Conservation (phyloP, 2,888 invertebrate genomes). For the Ctena decussata region DNA sequence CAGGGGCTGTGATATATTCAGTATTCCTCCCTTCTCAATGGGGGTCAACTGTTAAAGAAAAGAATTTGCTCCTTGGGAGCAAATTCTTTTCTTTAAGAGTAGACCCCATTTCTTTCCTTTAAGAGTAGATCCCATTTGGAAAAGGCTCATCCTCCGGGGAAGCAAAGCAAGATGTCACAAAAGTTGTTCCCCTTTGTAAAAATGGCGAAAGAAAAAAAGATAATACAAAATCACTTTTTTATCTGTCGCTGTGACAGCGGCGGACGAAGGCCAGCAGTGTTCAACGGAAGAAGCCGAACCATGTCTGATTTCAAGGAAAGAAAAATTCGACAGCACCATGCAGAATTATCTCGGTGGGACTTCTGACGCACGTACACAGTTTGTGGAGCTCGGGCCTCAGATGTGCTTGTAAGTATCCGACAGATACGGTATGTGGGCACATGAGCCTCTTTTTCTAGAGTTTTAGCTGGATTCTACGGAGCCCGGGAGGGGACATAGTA, state of each 20-base stretch:
- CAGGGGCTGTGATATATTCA: too few relatives aligned
- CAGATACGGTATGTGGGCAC: not conserved
- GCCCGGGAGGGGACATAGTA: not conserved
- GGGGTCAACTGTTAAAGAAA: too few relatives aligned
- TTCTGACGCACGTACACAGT: not conserved
- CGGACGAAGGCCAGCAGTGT: not conserved
- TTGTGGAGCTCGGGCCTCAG: not conserved
- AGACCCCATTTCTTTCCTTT: not conserved
- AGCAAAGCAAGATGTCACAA: too few relatives aligned
- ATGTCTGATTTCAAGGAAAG: not conserved
- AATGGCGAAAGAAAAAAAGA: not conserved
- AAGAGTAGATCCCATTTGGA: not conserved
- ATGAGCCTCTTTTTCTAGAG: too few relatives aligned
- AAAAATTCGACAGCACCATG: not conserved
- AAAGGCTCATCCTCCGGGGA: too few relatives aligned
- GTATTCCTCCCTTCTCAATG: too few relatives aligned
- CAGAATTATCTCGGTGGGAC: not conserved
- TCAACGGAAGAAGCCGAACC: not conserved
- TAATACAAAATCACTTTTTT: not conserved
- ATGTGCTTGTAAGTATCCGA: not conserved
- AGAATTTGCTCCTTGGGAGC: too few relatives aligned
- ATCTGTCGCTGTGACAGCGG: not conserved
- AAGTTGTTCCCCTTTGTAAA: too few relatives aligned
- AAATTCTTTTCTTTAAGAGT: too few relatives aligned
- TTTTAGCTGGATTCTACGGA: not conserved